Conservation (phyloP, 2,797 vertebrate species). For the Phoxinus dragarum region DNA sequence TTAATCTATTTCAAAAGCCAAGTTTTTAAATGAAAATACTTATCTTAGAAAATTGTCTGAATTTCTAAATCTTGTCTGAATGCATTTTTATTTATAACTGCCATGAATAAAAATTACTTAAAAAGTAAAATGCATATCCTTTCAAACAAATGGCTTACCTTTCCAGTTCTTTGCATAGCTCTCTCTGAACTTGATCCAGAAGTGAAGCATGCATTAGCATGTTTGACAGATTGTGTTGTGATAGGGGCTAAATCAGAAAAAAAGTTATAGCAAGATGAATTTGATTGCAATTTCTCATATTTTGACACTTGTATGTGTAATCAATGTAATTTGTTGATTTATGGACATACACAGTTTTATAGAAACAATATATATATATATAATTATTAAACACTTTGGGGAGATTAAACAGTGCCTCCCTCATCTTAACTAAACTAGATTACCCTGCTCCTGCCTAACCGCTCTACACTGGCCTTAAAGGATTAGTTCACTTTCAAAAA, state of each 20-base stretch:
- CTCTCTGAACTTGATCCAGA: conserved; percentile 72
- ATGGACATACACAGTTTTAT: neutral
- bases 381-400: neutral
- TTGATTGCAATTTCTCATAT: neutral
- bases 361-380: neutral
- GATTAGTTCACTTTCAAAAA: no score
- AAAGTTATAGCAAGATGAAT: neutral
- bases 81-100: neutral
- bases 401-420: neutral
- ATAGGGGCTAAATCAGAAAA: conserved; percentile 27
- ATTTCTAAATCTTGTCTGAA: neutral
- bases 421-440: neutral
- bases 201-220: conserved; percentile 49
- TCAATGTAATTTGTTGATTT: neutral
- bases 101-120: neutral
- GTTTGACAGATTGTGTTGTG: conserved; percentile 38
- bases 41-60: neutral
- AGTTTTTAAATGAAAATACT: neutral
- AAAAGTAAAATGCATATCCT: neutral
- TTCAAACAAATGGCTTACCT: conserved; percentile 77
- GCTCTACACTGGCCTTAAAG: neutral
- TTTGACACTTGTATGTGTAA: neutral
- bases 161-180: conserved; percentile 89
- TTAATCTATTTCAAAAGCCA: neutral
- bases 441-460: neutral